phyloP scores from a whole-genome alignment of 2,113 vertebrate species.

The Semnornis frantzii region DNA sequence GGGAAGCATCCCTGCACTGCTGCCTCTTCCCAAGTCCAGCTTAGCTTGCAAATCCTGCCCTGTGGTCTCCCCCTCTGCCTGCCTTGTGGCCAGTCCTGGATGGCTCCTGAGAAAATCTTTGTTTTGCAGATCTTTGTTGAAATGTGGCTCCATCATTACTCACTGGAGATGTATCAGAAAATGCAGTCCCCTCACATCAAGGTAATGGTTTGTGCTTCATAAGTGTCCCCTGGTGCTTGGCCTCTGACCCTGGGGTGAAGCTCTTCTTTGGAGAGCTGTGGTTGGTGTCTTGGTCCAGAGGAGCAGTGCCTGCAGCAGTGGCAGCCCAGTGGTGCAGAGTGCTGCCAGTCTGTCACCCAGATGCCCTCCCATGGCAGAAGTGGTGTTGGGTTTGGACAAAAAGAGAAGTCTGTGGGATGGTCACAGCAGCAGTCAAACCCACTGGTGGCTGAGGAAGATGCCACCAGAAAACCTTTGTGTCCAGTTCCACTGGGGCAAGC shows the following conservation, averaged over 20 bases:
- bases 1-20: background rate
- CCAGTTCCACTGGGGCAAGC: background rate
- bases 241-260: background rate
- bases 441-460: background rate
- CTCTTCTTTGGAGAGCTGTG: background rate
- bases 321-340: background rate
- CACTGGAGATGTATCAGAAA: constrained; percentile 96
- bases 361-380: constrained; percentile 4
- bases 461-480: background rate
- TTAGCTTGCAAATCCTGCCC: background rate
- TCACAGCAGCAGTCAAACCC: background rate
- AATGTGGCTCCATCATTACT: constrained; percentile 98
- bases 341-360: constrained; percentile 35
- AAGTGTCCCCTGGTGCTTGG: background rate
- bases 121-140: constrained; percentile 93
- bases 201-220: constrained; percentile 76
- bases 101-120: background rate
- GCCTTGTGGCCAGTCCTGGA: background rate
- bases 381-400: background rate
- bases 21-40: background rate
- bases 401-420: constrained; percentile 27
- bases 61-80: background rate
- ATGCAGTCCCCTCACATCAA: constrained; percentile 97
- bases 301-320: background rate
- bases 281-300: background rate